A percentile compares a stretch with the other conserved stretches of the same genome.
phyloP scores from a whole-genome alignment of 2,113 vertebrate genomes.

The Parotia lawesii region DNA sequence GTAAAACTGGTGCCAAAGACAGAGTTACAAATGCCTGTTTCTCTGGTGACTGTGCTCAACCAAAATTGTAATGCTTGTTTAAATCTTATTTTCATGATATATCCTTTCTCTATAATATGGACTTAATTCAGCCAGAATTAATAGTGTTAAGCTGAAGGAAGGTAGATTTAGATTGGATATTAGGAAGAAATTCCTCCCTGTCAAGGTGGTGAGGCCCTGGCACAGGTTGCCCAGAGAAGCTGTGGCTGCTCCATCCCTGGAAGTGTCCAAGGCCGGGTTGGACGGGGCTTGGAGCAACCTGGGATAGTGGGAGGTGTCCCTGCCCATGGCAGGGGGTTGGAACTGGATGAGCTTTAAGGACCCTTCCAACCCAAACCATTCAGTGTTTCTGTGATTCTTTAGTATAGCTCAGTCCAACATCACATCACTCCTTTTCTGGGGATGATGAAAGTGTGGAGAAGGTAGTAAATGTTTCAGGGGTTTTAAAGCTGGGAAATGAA shows the following conservation, averaged over 20 bases:
- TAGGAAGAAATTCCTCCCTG: background rate
- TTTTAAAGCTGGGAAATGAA: background rate
- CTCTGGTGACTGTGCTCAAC: background rate
- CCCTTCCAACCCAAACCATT: background rate
- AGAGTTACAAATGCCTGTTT: background rate
- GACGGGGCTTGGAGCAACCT: fast-evolving
- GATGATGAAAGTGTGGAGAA: background rate
- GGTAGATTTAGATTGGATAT: background rate
- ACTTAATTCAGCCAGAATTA: background rate
- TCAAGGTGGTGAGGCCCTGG: fast-evolving
- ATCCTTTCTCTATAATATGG: background rate
- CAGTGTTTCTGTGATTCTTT: background rate
- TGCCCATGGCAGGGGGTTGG: background rate
- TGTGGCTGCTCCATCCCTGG: background rate
- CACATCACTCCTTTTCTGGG: background rate
- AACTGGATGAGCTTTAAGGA: fast-evolving
- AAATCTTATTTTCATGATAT: background rate
- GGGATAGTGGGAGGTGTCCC: background rate
- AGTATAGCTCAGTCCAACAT: background rate
- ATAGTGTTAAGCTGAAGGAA: too few species aligned
- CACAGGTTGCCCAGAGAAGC: fast-evolving
- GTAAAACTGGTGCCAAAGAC: background rate
- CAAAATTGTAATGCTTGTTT: background rate
- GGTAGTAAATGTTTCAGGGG: background rate
- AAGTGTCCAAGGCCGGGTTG: background rate